Evolutionary conservation across 2,113 vertebrate species (phyloP), one percentile per base, ranked within the genome.

Genomic region (Oncorhynchus kisutch): DNA sequence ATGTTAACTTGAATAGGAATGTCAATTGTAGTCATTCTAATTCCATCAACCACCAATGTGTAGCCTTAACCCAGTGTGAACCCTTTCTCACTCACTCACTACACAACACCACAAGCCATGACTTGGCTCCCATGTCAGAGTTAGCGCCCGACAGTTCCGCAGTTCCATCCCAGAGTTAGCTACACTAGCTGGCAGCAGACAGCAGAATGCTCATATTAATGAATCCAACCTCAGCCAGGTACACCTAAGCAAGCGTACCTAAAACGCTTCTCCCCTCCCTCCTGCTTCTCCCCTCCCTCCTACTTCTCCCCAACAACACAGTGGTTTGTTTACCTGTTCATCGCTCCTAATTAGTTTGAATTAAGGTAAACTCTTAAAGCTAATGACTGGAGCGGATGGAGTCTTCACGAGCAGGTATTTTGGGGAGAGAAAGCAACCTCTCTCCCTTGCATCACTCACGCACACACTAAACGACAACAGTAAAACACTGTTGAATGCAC

Each of bases 311-410:
- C 67, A 73, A 51, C 75, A 73, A 87, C 72, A 81, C 18, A 5
- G 31, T 1, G 5, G 64, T 75, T 86, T 87, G 83, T 88, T 85
- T 88, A 83, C 83, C 79, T 86, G 78, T 76, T 86, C 79, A 39
- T 85, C 76, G 70, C 73, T 75, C 34, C 84, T 78, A 90, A 90
- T 90, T 88, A 89, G 81, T 72, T 71, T 84, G 77, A 88, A 88
- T 90, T 88, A 91, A 85, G 77, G 78, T 75, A 5, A 70, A 69
- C 75, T 85, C 85, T 84, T 89, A 86, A 82, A 86, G 85, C 83
- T 86, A 88, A 91, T 87, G 89, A 86, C 79, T 68, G 82, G 85
- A 88, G 79, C 89, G 90, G 89, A 91, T 91, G 92, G 82, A 54
- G 73, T 70, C 77, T 66, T 82, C 72, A 81, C 65, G 1, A 1